phyloP scores from a whole-genome alignment of 2,888 invertebrate genomes.

The Spodoptera exigua region DNA sequence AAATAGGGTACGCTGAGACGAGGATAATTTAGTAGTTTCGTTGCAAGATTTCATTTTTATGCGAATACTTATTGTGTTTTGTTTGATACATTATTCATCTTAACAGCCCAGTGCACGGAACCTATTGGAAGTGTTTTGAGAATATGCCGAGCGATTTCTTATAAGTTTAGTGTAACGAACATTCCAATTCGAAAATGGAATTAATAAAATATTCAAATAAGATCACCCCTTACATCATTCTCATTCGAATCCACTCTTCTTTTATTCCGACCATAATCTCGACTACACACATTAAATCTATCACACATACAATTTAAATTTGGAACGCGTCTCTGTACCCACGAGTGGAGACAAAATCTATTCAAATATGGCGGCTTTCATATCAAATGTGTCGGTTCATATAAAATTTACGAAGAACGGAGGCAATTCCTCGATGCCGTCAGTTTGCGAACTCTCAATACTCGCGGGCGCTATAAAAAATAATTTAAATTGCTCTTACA shows the following conservation, averaged over 20 bases:
- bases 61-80: conserved; percentile 56
- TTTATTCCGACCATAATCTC: conserved; percentile 39
- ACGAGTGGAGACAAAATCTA: conserved; percentile 59
- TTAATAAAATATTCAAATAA: conserved; percentile 49
- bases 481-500: conserved; percentile 90
- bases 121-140: conserved; percentile 21
- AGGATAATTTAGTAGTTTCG: conserved; percentile 71
- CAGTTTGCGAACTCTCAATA: conserved; percentile 85
- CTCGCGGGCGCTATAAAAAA: conserved; percentile 89
- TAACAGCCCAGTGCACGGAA: conserved; percentile 25
- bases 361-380: conserved; percentile 61
- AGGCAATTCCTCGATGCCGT: conserved; percentile 74
- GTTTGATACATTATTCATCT: conserved; percentile 43
- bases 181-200: conserved; percentile 10
- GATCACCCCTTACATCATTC: conserved; percentile 21
- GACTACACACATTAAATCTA: conserved; percentile 51
- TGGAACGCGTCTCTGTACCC: conserved; percentile 56
- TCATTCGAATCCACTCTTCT: conserved; percentile 22
- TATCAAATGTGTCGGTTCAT: conserved; percentile 75
- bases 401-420: conserved; percentile 80
- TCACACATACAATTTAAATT: conserved; percentile 58
- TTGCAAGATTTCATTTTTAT: conserved; percentile 61
- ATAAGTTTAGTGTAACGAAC: conserved; percentile 7
- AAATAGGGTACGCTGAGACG: conserved; percentile 71
- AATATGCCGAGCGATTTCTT: conserved; percentile 6